Evolutionary conservation across 2,888 invertebrate species (phyloP), one percentile per base, ranked within the genome.

Genomic region (Hypomecis atomaria): DNA sequence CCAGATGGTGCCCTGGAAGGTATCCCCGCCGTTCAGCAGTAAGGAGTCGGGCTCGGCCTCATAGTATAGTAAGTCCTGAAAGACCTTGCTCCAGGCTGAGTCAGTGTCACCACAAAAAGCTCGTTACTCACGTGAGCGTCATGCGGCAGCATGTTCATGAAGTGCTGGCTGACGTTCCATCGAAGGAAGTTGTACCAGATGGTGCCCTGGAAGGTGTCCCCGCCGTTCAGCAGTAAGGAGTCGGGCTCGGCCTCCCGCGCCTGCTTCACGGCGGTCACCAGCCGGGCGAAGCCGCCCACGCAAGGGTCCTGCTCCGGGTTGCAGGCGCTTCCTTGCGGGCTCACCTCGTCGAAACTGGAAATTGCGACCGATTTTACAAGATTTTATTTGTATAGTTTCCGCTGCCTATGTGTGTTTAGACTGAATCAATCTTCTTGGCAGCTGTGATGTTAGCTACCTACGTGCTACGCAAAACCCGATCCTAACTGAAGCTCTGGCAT

Each of bases 151-250:
- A 94, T 88, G 79, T 97, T 97, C 89, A 97, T 94, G 78, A 98
- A 96, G 73, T 89, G 82, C 54, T 95, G 94, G 0, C 95, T 96
- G 10, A 95, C 96, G 73, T 95, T 95, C 95, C 96, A 96, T 64
- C 94, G 88, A 53, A 95, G 92, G 61, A 96, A 84, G 74, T 95
- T 96, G 85, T 97, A 97, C 96, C 97, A 97, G 6, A 97, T 89
- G 0, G 95, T 95, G 49, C 92, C 92, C 65, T 95, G 95, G 83
- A 94, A 96, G 71, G 94, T 94, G 84, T 96, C 96, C 0, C 96
- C 96, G 0, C 94, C 96, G 73, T 96, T 95, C 49, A 96, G 85
- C 37, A 95, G 88, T 40, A 96, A 76, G 0, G 94, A 91, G 62
- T 95, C 85, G 0, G 97, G 97, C 6, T 97, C 88, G 8, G 86